Evolutionary conservation across 92 coral and sea anemone species (phyloP), one percentile per base, ranked within the genome.

Genomic region (Anthopleura xanthogrammica): DNA sequence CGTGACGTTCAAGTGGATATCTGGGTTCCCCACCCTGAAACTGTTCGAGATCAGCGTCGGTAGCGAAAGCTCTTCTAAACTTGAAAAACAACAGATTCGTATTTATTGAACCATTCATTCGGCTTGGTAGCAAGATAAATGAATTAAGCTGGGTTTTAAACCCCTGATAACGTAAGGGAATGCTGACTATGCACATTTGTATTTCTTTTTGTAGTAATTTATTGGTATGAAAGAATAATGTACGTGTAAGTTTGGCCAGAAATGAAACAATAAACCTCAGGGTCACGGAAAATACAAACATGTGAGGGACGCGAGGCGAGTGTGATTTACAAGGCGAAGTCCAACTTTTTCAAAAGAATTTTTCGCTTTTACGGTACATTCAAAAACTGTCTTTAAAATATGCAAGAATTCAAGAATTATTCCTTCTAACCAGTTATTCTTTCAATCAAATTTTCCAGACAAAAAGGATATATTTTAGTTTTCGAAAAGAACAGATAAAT

Each of bases 401-500:
- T 68, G 17, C 16, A 11, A 68, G 36, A 12, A 23, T 12, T 68
- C 16, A 36, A 68, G 2, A 68, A 68, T 29, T 42, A 12, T 9
- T 36, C 14, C 16, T 68, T 29, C 3, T 62, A 14, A n/a, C 14
- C 29, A 62, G 1, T 68, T 0, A 68, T 23, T 9, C 16, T 36
- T 23, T 23, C 29, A 7, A 9, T 19, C 40, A 9, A 8, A 1
- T 68, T 68, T 68, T 23, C 17, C 12, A 12, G 3, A 13, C 11
- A 23, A 68, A 68, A 36, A 24, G 42, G 3, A 62, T 20, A 52
- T 19, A 6, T 70, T 68, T 65, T 24, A 43, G 77, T 23, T 81
- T 65, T 80, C 60, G 29, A 68, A 68, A 68, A 68, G 74, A 24
- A 24, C 16, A 68, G 64, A 50, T 77, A 81, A 46, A 70, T 68